These are phyloP conservation scores for Adelphocoris suturalis DNA, from an alignment of 2,888 invertebrate species.

Conservation along the genomic window DNA sequence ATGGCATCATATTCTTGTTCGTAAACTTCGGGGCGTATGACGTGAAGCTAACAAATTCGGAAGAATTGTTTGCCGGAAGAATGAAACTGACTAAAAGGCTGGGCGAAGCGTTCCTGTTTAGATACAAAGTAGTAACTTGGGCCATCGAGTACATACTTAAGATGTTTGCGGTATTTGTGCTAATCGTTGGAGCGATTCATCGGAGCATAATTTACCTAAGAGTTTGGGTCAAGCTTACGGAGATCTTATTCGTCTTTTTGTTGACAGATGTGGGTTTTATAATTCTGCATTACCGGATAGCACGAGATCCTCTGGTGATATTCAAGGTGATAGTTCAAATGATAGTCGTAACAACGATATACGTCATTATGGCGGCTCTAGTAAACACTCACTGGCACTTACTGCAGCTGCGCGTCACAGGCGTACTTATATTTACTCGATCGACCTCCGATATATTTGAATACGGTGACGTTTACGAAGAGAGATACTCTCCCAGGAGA, in stretches of 20 bases:
- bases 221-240: conserved; percentile 15
- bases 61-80: background rate
- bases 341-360: background rate
- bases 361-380: background rate
- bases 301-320: background rate
- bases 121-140: background rate
- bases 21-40: background rate
- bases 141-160: background rate
- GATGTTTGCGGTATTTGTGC: background rate
- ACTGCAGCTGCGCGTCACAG: too few species aligned
- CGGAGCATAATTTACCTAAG: background rate
- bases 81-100: background rate
- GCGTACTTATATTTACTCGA: too few species aligned
- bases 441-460: too few species aligned
- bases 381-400: background rate
- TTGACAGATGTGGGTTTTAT: background rate
- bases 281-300: background rate
- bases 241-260: background rate
- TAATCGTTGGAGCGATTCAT: background rate
- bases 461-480: background rate
- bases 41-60: background rate
- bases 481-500: background rate
- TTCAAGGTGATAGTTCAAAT: too few species aligned
- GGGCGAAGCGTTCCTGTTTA: background rate
- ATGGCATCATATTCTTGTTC: background rate